Evolutionary conservation across 1,140 invertebrate genomes (phyloP).

Genomic region (Drosophila serrata): DNA sequence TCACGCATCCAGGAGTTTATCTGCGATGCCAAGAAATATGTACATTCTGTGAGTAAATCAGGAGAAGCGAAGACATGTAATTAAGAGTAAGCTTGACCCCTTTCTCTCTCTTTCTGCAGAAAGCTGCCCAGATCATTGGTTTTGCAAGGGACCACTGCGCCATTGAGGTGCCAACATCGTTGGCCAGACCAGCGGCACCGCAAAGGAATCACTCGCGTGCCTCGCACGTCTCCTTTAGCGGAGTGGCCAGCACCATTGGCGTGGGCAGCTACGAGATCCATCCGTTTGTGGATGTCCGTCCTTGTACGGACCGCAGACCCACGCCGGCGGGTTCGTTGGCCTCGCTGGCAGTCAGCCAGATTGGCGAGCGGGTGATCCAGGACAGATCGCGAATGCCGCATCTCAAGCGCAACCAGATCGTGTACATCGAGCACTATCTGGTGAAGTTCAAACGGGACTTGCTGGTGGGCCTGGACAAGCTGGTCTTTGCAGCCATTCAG

Average conservation of each 20-base stretch:
- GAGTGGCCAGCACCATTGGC: slow-evolving; percentile 70
- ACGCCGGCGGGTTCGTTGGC: slow-evolving; percentile 78
- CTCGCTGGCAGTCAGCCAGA: slow-evolving; percentile 67
- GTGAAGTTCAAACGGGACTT: slow-evolving; percentile 81
- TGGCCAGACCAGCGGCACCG: slow-evolving; percentile 4
- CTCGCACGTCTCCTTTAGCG: slow-evolving; percentile 75
- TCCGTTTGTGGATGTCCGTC: slow-evolving; percentile 75
- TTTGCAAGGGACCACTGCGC: slow-evolving; percentile 59
- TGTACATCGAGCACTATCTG: slow-evolving; percentile 79
- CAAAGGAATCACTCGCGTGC: slow-evolving; percentile 50
- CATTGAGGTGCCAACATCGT: slow-evolving; percentile 49
- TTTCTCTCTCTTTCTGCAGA: slow-evolving; percentile 34
- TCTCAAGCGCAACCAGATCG: slow-evolving; percentile 63
- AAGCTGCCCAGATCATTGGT: slow-evolving; percentile 69
- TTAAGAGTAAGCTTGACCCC: neutral
- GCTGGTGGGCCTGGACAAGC: slow-evolving; percentile 70
- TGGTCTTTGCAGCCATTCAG: slow-evolving; percentile 76
- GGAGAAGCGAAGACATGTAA: neutral
- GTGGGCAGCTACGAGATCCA: slow-evolving; percentile 78
- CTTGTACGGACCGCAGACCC: slow-evolving; percentile 57
- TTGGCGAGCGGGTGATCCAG: slow-evolving; percentile 60
- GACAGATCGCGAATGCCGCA: slow-evolving; percentile 60
- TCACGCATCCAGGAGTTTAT: slow-evolving; percentile 65
- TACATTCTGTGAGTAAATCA: slow-evolving; percentile 62
- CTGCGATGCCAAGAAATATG: slow-evolving; percentile 79